Conservation (phyloP, 2,888 invertebrate species). For the Villa cingulata region DNA sequence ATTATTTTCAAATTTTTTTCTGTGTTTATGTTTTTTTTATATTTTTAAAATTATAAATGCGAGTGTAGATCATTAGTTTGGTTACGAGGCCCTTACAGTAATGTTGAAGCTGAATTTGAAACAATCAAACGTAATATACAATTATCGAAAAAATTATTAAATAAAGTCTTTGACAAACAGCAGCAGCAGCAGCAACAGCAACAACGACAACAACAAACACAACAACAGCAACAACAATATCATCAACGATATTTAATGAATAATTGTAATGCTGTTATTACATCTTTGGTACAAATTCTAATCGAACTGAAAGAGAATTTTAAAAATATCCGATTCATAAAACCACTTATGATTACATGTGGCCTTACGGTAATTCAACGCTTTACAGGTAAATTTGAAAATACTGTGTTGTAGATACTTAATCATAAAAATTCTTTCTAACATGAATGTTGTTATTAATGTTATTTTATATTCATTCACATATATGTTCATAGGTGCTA, state of each 20-base stretch:
- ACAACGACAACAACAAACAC: not conserved
- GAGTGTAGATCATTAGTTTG: conserved; percentile 57
- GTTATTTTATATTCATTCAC: no score
- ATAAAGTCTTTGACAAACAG: not conserved
- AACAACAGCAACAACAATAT: not conserved
- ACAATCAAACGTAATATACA: conserved; percentile 50
- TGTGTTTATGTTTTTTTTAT: conserved; percentile 19
- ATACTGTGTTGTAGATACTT: no score
- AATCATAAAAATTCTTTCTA: no score
- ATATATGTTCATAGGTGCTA: no score
- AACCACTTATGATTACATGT: conserved; percentile 69
- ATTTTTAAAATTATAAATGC: not conserved
- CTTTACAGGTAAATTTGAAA: conserved; percentile 38
- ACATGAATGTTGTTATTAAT: no score
- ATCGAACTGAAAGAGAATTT: conserved; percentile 12
- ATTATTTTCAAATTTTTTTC: no score
- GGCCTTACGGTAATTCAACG: conserved; percentile 83
- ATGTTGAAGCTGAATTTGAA: conserved; percentile 60
- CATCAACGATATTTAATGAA: not conserved
- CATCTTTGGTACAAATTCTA: not conserved
- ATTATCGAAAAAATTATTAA: not conserved
- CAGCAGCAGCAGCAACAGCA: not conserved
- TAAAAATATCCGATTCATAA: conserved; percentile 41
- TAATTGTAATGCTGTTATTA: not conserved
- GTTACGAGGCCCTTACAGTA: conserved; percentile 69